Evolutionary conservation across 1,140 invertebrate species (phyloP).

Genomic region (Prorops nasuta): DNA sequence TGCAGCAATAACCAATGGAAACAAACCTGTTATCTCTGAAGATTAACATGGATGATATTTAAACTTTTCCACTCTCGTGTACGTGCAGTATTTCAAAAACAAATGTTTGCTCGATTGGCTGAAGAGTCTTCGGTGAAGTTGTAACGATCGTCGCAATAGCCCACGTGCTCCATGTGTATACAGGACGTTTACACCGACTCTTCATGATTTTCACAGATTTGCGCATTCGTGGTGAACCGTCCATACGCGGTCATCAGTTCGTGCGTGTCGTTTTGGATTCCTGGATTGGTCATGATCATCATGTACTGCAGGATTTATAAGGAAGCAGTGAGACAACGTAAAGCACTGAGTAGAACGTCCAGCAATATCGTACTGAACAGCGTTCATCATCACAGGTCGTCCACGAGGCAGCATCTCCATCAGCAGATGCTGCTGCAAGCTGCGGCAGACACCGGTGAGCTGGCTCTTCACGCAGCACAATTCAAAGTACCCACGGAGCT

Average conservation of each 20-base stretch:
- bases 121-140: conserved; percentile 10
- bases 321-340: conserved; percentile 85
- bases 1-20: too few species aligned
- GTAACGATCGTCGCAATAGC: conserved; percentile 5
- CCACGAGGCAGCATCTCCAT: conserved; percentile 55
- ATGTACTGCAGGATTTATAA: conserved; percentile 90
- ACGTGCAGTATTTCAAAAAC: too few species aligned
- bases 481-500: conserved; percentile 43
- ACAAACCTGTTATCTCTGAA: too few species aligned
- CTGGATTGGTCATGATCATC: conserved; percentile 88
- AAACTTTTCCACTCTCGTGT: too few species aligned
- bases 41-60: too few species aligned
- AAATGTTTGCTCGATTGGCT: conserved; percentile 41
- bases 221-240: conserved; percentile 85
- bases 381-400: conserved; percentile 75
- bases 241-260: conserved; percentile 88
- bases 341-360: conserved; percentile 76
- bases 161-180: not conserved
- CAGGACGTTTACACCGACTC: not conserved
- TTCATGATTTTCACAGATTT: conserved; percentile 51
- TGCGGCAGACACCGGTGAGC: conserved; percentile 50
- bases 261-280: conserved; percentile 93
- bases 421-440: conserved; percentile 47
- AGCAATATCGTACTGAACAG: conserved; percentile 80
- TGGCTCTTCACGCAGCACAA: conserved; percentile 38